phyloP scores from a whole-genome alignment of 2,797 vertebrate species.

The Tiaroga cobitis region DNA sequence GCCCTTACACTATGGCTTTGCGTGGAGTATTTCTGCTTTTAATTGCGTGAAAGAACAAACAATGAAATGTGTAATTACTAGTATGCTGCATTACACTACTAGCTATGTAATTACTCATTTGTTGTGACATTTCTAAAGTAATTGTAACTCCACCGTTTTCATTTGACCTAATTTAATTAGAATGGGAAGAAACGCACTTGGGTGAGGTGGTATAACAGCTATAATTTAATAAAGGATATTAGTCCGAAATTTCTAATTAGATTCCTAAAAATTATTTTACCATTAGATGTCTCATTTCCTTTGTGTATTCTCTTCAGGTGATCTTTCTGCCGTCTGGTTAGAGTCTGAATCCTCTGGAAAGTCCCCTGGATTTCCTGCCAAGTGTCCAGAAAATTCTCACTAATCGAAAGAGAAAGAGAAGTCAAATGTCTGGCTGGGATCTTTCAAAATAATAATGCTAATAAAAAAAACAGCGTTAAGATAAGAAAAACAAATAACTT shows the following conservation, averaged over 20 bases:
- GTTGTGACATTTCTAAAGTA: conserved; percentile 63
- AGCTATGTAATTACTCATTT: conserved; percentile 55
- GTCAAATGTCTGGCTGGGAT: background rate
- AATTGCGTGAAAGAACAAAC: conserved; percentile 63
- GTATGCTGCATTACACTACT: background rate
- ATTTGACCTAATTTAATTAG: conserved; percentile 62
- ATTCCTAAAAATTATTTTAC: conserved; percentile 74
- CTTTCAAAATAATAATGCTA: background rate
- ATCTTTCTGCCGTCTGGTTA: conserved; percentile 92
- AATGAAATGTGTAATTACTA: conserved; percentile 51
- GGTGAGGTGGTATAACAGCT: conserved; percentile 42
- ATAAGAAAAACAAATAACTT: background rate
- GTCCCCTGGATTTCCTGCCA: conserved; percentile 92
- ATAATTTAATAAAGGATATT: conserved; percentile 53
- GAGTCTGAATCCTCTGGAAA: conserved; percentile 88
- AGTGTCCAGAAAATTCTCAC: conserved; percentile 84
- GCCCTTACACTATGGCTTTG: conserved; percentile 40
- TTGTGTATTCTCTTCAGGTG: conserved; percentile 89
- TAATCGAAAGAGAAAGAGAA: conserved; percentile 75
- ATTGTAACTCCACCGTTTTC: conserved; percentile 61
- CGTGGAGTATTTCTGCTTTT: conserved; percentile 57
- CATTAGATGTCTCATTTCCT: conserved; percentile 83
- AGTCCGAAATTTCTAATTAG: conserved; percentile 33
- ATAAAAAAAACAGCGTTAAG: background rate
- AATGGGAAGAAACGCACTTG: conserved; percentile 21